A percentile compares a stretch with the other conserved stretches of the same genome.
Evolutionary conservation across 2,888 invertebrate species (phyloP).

Genomic region (Nesidiocoris tenuis): DNA sequence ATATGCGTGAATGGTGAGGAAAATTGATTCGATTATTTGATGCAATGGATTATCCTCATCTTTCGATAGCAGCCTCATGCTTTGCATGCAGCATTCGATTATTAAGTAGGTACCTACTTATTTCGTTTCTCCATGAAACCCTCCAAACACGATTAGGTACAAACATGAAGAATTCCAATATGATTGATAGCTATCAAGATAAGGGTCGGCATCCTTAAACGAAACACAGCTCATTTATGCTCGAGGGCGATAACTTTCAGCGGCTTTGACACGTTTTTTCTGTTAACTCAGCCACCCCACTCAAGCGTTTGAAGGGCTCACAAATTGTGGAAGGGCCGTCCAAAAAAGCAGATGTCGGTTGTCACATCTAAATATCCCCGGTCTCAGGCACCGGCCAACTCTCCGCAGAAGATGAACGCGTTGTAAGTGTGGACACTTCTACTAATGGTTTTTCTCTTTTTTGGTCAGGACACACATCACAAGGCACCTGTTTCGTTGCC

Average conservation of each 20-base stretch:
- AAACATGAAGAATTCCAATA: not conserved
- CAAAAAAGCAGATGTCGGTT: not conserved
- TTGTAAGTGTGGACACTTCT: not conserved
- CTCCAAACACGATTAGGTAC: too few species aligned
- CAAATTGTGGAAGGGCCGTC: not conserved
- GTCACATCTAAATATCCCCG: not conserved
- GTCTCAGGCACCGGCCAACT: not conserved
- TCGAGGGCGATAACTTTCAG: not conserved
- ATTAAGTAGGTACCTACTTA: too few species aligned
- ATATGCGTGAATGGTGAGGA: too few species aligned
- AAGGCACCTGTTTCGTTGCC: not conserved
- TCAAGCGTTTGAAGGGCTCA: not conserved
- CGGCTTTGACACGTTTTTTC: not conserved
- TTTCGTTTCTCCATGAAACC: too few species aligned
- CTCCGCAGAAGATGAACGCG: too few species aligned
- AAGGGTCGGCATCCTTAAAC: not conserved
- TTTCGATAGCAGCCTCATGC: too few species aligned
- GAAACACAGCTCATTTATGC: not conserved
- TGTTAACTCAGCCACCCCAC: not conserved
- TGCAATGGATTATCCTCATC: too few species aligned
- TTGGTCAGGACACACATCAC: not conserved
- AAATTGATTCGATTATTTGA: too few species aligned
- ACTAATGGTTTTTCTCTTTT: not conserved
- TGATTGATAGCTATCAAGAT: not conserved
- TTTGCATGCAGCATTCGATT: too few species aligned